Conservation (phyloP, 2,888 invertebrate genomes). For the Aleiodes leptofemur region DNA sequence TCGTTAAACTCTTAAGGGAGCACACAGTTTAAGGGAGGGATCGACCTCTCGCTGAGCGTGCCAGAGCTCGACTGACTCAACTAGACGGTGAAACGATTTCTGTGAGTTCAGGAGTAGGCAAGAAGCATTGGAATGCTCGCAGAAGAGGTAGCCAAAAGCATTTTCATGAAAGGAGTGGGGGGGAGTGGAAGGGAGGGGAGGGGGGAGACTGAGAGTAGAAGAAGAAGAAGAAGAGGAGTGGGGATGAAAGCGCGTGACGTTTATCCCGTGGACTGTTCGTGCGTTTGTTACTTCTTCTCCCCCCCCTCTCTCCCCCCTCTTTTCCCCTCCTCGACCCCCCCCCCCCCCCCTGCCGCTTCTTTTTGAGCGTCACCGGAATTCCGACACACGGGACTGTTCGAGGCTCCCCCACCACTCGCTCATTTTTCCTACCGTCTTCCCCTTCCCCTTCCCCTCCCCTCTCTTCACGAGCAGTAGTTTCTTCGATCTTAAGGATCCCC, state of each 20-base stretch:
- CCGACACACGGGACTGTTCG: conserved; percentile 61
- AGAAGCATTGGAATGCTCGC: conserved; percentile 68
- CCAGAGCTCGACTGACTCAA: conserved; percentile 71
- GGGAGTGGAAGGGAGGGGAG: conserved; percentile 60
- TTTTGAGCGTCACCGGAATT: conserved; percentile 60
- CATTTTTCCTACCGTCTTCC: conserved; percentile 21
- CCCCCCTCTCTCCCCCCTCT: conserved; percentile 4
- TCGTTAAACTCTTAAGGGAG: background rate
- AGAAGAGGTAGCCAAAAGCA: conserved; percentile 53
- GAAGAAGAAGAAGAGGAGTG: background rate
- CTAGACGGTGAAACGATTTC: conserved; percentile 64
- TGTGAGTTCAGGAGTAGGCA: conserved; percentile 67
- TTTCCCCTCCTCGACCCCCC: conserved; percentile 58
- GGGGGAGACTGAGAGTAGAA: background rate
- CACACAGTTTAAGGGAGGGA: no score
- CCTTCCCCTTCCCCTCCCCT: background rate
- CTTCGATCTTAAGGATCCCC: conserved; percentile 58
- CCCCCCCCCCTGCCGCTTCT: conserved; percentile 62
- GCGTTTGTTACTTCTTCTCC: conserved; percentile 34
- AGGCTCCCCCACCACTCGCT: conserved; percentile 53
- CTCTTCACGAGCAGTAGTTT: background rate
- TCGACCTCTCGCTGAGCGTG: conserved; percentile 68
- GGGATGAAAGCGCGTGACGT: conserved; percentile 69
- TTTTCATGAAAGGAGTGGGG: conserved; percentile 59
- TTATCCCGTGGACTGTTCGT: conserved; percentile 65